Percentiles rank a stretch among this genome's conserved stretches.
phyloP scores from a whole-genome alignment of 2,888 invertebrate species.

The Oxycera nigricornis region DNA sequence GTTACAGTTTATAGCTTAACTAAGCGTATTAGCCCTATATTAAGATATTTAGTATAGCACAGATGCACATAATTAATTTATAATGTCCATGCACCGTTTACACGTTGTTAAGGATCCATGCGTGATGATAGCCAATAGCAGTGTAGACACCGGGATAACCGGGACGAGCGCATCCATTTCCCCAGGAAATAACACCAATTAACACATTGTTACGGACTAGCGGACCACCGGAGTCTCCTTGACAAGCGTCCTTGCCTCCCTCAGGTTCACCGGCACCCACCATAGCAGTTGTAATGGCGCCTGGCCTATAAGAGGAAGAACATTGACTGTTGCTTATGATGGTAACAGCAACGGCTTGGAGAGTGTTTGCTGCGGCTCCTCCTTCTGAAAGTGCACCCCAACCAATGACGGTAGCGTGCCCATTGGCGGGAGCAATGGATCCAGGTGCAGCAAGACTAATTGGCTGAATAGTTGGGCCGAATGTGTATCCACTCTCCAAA shows the following conservation, averaged over 20 bases:
- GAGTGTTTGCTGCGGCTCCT: constrained; percentile 46
- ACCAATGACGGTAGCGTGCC: constrained; percentile 52
- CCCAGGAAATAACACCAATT: constrained; percentile 54
- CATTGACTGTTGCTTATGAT: constrained; percentile 51
- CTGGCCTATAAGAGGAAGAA: constrained; percentile 49
- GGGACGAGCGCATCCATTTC: constrained; percentile 44
- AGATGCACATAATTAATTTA: no score
- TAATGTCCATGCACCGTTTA: no score
- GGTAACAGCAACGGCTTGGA: constrained; percentile 53
- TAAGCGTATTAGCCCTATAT: no score
- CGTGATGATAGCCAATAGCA: neutral
- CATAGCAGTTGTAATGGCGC: constrained; percentile 53
- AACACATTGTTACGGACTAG: constrained; percentile 40
- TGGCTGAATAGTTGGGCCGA: constrained; percentile 65
- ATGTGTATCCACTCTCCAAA: constrained; percentile 63
- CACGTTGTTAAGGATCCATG: no score
- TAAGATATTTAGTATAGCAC: no score
- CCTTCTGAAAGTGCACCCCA: constrained; percentile 53
- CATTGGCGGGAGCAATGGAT: no score
- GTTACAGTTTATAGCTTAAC: no score
- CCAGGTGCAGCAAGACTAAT: constrained; percentile 66
- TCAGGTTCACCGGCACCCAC: constrained; percentile 55
- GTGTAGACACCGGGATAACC: constrained; percentile 50
- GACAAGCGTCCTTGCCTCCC: no score
- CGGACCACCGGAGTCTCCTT: constrained; percentile 29